Percentiles rank a stretch among this genome's conserved stretches.
phyloP scores from a whole-genome alignment of 1,140 invertebrate species.

The Ips typographus region DNA sequence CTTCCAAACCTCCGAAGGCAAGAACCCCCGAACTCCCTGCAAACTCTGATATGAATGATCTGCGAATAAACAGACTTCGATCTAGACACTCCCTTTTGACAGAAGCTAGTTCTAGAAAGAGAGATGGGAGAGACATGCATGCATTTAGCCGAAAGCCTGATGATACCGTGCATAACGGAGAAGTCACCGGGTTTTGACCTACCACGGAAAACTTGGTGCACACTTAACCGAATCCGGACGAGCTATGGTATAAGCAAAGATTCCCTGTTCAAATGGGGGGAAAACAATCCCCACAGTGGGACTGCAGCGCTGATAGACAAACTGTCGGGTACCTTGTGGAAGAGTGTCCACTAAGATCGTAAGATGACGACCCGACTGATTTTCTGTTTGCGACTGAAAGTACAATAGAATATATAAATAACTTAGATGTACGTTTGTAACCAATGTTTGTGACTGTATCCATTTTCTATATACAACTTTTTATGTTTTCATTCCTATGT shows the following conservation, averaged over 20 bases:
- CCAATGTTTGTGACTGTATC: too few relatives aligned
- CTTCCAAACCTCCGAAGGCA: background rate
- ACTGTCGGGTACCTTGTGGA: background rate
- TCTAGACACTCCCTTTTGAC: background rate
- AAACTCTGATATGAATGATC: background rate
- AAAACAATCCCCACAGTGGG: background rate
- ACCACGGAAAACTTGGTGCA: background rate
- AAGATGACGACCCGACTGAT: too few relatives aligned
- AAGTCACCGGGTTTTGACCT: background rate
- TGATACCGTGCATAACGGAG: background rate
- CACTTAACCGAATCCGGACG: background rate
- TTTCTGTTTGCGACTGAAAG: too few relatives aligned
- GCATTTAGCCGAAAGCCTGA: background rate
- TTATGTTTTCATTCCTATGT: too few relatives aligned
- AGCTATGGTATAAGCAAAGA: background rate
- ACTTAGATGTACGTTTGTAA: too few relatives aligned
- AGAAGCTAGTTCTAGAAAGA: background rate
- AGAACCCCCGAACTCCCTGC: background rate
- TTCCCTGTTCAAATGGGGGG: background rate
- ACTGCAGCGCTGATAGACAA: background rate
- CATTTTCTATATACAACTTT: too few relatives aligned
- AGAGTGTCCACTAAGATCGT: background rate
- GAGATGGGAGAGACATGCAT: background rate
- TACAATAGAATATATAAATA: too few relatives aligned
- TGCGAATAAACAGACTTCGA: background rate